A percentile compares a stretch with the other conserved stretches of the same genome.
Conservation (phyloP, 64 coral and sea anemone species). For the Montipora sp. region DNA sequence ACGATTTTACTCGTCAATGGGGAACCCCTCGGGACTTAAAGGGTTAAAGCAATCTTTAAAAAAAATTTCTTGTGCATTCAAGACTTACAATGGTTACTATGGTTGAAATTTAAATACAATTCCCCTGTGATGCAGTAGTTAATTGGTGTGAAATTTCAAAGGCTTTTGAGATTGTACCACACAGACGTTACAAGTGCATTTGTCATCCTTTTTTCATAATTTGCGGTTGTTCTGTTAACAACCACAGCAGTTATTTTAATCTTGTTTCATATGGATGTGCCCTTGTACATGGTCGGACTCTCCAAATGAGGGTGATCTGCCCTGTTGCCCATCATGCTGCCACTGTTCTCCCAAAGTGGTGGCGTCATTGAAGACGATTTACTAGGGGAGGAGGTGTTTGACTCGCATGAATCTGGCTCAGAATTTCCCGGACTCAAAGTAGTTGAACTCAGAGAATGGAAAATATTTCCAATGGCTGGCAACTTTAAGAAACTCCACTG, state of each 20-base stretch:
- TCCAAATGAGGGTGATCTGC: conserved; percentile 21
- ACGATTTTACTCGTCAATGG: too few relatives aligned
- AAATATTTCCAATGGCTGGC: conserved; percentile 59
- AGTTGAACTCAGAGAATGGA: conserved; percentile 33
- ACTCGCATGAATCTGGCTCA: conserved; percentile 26
- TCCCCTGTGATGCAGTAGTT: too few relatives aligned
- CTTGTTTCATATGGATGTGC: neutral
- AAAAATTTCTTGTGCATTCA: too few relatives aligned
- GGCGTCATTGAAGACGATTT: conserved; percentile 35
- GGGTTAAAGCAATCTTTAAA: too few relatives aligned
- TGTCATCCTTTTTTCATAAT: too few relatives aligned
- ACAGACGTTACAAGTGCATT: too few relatives aligned
- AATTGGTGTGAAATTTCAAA: too few relatives aligned
- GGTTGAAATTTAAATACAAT: too few relatives aligned
- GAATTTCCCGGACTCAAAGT: conserved; percentile 21
- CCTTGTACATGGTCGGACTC: conserved; percentile 21
- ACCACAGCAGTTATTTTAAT: neutral
- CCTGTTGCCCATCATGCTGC: conserved; percentile 8
- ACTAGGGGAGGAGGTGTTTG: neutral
- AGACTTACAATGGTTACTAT: too few relatives aligned
- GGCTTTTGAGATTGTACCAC: too few relatives aligned
- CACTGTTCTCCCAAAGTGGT: conserved; percentile 46
- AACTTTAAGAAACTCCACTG: conserved; percentile 71
- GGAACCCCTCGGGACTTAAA: too few relatives aligned
- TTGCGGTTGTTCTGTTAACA: too few relatives aligned